A percentile compares a stretch with the other conserved stretches of the same genome.
phyloP scores from a whole-genome alignment of 2,888 invertebrate genomes.

The Drosophila macrospina region DNA sequence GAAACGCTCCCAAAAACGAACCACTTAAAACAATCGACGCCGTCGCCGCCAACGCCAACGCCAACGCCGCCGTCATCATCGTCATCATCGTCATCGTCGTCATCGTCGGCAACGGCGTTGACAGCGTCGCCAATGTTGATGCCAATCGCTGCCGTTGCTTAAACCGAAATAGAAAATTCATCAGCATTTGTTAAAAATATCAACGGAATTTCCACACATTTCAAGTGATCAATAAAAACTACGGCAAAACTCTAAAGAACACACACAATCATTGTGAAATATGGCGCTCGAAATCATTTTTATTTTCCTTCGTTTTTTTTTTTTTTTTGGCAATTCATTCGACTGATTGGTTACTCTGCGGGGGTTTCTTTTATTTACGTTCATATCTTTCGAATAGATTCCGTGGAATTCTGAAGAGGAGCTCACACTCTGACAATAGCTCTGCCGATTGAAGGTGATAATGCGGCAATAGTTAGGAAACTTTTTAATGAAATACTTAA shows the following conservation, averaged over 20 bases:
- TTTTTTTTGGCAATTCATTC: slow-evolving; percentile 39
- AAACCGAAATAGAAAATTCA: slow-evolving; percentile 71
- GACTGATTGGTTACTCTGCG: slow-evolving; percentile 47
- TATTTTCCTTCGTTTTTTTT: slow-evolving; percentile 6
- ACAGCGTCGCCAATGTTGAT: slow-evolving; percentile 24
- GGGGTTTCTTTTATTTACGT: slow-evolving; percentile 9
- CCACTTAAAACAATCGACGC: slow-evolving; percentile 14
- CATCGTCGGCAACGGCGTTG: slow-evolving; percentile 5
- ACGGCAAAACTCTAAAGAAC: slow-evolving; percentile 8
- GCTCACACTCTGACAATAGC: slow-evolving; percentile 9
- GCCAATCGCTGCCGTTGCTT: slow-evolving; percentile 41
- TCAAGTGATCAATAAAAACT: slow-evolving; percentile 72
- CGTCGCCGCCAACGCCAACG: slow-evolving; percentile 18
- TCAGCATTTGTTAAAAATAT: slow-evolving; percentile 70
- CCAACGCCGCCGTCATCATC: background rate
- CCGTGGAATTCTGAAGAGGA: background rate
- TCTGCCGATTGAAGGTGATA: slow-evolving; percentile 21
- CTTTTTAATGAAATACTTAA: slow-evolving; percentile 7
- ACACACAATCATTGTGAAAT: slow-evolving; percentile 51
- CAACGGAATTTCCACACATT: slow-evolving; percentile 61
- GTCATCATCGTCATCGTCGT: slow-evolving; percentile 14
- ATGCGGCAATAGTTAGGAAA: slow-evolving; percentile 5
- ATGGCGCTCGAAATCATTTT: slow-evolving; percentile 24
- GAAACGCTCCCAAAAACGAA: slow-evolving; percentile 36
- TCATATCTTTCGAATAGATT: background rate